Conservation (phyloP, 2,888 invertebrate genomes). For the Lepidocyrtinus sp. region DNA sequence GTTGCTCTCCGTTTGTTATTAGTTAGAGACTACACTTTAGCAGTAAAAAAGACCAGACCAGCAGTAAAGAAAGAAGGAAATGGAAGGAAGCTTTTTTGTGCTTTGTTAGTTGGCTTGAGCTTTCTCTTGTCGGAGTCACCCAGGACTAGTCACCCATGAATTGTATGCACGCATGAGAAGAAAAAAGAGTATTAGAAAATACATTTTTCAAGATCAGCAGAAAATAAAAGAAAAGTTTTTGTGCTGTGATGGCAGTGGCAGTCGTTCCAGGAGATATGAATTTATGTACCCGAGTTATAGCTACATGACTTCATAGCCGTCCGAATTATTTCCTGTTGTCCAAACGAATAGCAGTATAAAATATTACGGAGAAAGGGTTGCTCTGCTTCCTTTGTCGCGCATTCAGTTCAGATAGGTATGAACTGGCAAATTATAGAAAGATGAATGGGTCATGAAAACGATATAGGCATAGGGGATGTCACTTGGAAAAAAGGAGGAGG, state of each 20-base stretch:
- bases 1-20: constrained; percentile 16
- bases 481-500: constrained; percentile 12
- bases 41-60: background rate
- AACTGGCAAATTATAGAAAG: constrained; percentile 16
- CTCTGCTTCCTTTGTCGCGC: background rate
- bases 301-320: background rate
- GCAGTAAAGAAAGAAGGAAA: background rate
- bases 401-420: constrained; percentile 8
- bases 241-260: constrained; percentile 11
- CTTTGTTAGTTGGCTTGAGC: background rate
- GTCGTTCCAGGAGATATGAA: constrained; percentile 9
- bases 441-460: constrained; percentile 15
- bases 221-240: constrained; percentile 11
- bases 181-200: constrained; percentile 11
- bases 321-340: constrained; percentile 13
- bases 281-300: constrained; percentile 1
- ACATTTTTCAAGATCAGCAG: constrained; percentile 26
- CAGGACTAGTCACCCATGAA: constrained; percentile 25
- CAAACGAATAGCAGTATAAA: constrained; percentile 8
- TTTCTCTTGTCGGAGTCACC: constrained; percentile 17
- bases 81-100: background rate
- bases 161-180: background rate
- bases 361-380: background rate
- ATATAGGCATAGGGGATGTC: constrained; percentile 15
- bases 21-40: background rate